Evolutionary conservation across 2,113 vertebrate genomes (phyloP).

Genomic region (Centropus unirufus): DNA sequence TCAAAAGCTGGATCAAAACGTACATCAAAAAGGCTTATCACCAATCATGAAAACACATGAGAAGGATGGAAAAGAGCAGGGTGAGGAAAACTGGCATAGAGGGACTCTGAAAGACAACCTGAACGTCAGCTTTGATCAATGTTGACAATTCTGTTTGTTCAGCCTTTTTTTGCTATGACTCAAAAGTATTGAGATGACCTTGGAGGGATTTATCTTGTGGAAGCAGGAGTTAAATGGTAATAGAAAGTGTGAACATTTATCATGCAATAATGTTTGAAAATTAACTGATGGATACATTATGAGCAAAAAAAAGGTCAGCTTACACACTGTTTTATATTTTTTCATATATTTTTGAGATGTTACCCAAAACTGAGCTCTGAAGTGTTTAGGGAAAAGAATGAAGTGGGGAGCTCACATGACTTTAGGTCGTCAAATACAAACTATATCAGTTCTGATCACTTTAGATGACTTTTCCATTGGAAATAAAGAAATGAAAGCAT

Average conservation of each 20-base stretch:
- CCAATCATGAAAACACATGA: neutral
- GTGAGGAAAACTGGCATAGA: neutral
- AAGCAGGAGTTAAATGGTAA: neutral
- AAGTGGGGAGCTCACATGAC: neutral
- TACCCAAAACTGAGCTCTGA: neutral
- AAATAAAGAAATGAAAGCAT: neutral
- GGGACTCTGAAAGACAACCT: neutral
- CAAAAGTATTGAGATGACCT: neutral
- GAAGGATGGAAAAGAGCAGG: neutral
- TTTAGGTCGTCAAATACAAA: neutral
- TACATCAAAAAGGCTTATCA: neutral
- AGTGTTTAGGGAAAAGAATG: neutral
- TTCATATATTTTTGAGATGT: neutral
- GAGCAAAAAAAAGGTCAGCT: neutral
- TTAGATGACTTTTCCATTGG: neutral
- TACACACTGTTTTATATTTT: neutral
- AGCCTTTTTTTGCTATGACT: neutral
- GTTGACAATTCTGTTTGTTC: neutral
- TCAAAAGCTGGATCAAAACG: constrained; percentile 2
- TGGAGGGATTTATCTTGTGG: neutral
- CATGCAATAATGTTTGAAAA: neutral
- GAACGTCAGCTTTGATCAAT: constrained; percentile 49
- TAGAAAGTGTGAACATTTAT: neutral
- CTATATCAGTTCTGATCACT: neutral
- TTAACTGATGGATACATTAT: neutral